Evolutionary conservation across 53 echinoderm and acorn worm genomes (phyloP).

Genomic region (Patiria pectinifera): DNA sequence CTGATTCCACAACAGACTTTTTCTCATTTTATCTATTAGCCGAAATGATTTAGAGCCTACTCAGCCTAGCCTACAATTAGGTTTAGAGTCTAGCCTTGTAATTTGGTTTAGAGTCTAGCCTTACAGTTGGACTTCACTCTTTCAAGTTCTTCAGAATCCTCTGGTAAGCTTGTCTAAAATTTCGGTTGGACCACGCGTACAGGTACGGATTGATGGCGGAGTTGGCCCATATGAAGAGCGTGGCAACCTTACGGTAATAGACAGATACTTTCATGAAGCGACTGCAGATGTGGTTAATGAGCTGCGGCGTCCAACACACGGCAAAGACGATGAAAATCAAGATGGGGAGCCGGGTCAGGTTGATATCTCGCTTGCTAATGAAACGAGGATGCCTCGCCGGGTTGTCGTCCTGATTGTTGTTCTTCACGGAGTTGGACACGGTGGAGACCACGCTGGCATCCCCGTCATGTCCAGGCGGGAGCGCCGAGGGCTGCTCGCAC

Average conservation of each 20-base stretch:
- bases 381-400: neutral
- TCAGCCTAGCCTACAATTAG: too few species aligned
- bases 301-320: slow-evolving; percentile 54
- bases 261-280: slow-evolving; percentile 14
- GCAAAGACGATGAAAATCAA: slow-evolving; percentile 59
- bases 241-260: neutral
- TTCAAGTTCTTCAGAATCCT: neutral
- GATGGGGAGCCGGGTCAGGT: slow-evolving; percentile 46
- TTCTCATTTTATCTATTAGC: too few species aligned
- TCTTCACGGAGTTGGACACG: slow-evolving; percentile 12
- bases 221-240: slow-evolving; percentile 44
- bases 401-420: neutral
- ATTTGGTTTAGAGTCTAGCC: neutral
- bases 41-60: too few species aligned
- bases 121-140: neutral
- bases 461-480: neutral
- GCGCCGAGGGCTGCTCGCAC: neutral
- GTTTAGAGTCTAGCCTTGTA: neutral
- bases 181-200: slow-evolving; percentile 63
- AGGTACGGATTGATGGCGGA: slow-evolving; percentile 66
- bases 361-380: slow-evolving; percentile 47
- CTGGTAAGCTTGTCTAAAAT: slow-evolving; percentile 57
- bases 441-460: neutral
- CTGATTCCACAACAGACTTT: too few species aligned
- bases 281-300: neutral